Percentiles rank a stretch among this genome's conserved stretches.
Evolutionary conservation across 2,797 vertebrate genomes (phyloP).

Genomic region (Enteromius mattozi): DNA sequence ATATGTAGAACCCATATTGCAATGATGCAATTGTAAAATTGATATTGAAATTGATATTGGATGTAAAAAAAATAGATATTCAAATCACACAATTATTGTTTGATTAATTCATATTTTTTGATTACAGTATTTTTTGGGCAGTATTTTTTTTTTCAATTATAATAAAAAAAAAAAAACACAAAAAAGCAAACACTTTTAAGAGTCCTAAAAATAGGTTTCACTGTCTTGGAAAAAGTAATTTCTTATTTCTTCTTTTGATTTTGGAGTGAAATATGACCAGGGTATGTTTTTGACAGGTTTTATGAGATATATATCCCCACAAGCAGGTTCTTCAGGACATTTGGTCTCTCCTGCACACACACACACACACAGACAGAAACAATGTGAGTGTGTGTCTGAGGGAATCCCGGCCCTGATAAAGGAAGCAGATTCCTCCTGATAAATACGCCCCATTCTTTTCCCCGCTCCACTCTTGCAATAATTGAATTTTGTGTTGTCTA

Average conservation of each 20-base stretch:
- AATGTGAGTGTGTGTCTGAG: not conserved
- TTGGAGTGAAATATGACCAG: not conserved
- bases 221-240: not conserved
- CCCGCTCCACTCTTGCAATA: constrained; percentile 66
- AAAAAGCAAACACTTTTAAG: not conserved
- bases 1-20: not conserved
- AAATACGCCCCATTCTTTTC: constrained; percentile 70
- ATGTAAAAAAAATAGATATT: not conserved
- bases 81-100: not conserved
- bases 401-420: constrained; percentile 34
- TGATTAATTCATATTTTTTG: not conserved
- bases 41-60: not conserved
- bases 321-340: not conserved
- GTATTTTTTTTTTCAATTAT: no score
- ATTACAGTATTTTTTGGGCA: not conserved
- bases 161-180: not conserved
- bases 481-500: constrained; percentile 72
- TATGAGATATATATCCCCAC: not conserved
- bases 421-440: constrained; percentile 69
- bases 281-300: not conserved
- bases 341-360: not conserved
- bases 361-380: not conserved
- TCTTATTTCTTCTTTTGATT: not conserved
- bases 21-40: not conserved
- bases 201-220: not conserved